phyloP scores from a whole-genome alignment of 2,888 invertebrate genomes.

The Nebria brevicollis region DNA sequence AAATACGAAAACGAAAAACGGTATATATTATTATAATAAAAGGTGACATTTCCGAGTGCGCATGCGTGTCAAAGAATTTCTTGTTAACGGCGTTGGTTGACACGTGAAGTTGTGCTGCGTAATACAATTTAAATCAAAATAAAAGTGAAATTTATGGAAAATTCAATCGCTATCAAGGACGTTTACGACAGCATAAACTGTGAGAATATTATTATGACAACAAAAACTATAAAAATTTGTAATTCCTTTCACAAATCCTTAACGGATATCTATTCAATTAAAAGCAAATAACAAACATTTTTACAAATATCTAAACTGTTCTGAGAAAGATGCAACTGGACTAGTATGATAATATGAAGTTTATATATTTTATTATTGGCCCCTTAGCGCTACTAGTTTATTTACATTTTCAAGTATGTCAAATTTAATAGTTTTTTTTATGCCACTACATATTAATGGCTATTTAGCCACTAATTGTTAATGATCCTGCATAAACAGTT shows the following conservation, averaged over 20 bases:
- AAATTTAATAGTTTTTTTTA: too few species aligned
- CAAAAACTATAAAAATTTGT: not conserved
- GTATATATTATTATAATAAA: not conserved
- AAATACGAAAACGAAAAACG: not conserved
- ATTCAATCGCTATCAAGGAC: slow-evolving; percentile 28
- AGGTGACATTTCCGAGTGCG: slow-evolving; percentile 5
- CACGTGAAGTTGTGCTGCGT: slow-evolving; percentile 20
- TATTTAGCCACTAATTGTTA: too few species aligned
- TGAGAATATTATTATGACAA: slow-evolving; percentile 21
- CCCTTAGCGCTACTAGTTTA: too few species aligned
- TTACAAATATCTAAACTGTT: not conserved
- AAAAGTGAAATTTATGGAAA: slow-evolving; percentile 47
- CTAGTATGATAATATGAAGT: too few species aligned
- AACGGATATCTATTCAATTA: not conserved
- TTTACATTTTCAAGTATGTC: too few species aligned
- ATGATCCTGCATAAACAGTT: too few species aligned
- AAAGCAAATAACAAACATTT: not conserved
- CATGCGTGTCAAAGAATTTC: not conserved
- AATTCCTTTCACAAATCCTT: slow-evolving; percentile 23
- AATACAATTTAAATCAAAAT: slow-evolving; percentile 38
- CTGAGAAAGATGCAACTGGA: too few species aligned
- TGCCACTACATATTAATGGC: too few species aligned
- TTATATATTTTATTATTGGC: too few species aligned
- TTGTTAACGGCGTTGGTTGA: not conserved
- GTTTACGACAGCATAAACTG: slow-evolving; percentile 4